Base-by-base conservation (phyloP, 2,113 vertebrate species). In the Oplegnathus fasciatus region DNA sequence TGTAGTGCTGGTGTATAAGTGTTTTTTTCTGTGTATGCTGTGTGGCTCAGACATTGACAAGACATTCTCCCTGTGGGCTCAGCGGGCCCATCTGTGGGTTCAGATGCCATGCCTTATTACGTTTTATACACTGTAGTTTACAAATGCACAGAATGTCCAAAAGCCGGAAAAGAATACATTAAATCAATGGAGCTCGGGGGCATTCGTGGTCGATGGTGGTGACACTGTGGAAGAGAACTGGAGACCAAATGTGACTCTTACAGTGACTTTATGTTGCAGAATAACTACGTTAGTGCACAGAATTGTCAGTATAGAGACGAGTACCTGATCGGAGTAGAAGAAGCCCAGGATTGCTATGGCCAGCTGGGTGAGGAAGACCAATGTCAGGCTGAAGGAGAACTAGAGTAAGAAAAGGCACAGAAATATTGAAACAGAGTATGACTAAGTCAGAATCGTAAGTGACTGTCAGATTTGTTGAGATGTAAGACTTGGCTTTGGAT, bases 271-370 rank as follows among this genome's bases (percentile, higher is more conserved):
- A 0, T 48, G 26, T 78, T 52, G n/a, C 30, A 65, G 26, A 79
- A 58, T 46, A 40, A 61, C 26, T 30, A 40, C 40, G 55, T 48
- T 5, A 30, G 28, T 7, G n/a, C 52, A 71, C 37, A 66, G 34
- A 37, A 50, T 14, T 1, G 42, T 28, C 28, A 30, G 66, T 30
- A 57, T 34, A 70, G 20, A 69, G 67, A 57, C 34, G 34, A 55
- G 20, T 93, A 96, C 96, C 96, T 96, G 95, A 42, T 95, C 92
- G 0, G 95, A 95, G 86, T 96, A 95, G 81, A 96, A 94, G 88
- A 96, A 96, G 34, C 95, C 94, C 86, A 96, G 83, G 20, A 96
- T 80, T 20, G 95, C 95, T 32, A 96, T 94, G 57, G 84, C 92
- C 86, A 96, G 83, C 82, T 95, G 96, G 40, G 79, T 94, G 46